Conservation (phyloP, 2,113 vertebrate species). For the Ursus arctos region DNA sequence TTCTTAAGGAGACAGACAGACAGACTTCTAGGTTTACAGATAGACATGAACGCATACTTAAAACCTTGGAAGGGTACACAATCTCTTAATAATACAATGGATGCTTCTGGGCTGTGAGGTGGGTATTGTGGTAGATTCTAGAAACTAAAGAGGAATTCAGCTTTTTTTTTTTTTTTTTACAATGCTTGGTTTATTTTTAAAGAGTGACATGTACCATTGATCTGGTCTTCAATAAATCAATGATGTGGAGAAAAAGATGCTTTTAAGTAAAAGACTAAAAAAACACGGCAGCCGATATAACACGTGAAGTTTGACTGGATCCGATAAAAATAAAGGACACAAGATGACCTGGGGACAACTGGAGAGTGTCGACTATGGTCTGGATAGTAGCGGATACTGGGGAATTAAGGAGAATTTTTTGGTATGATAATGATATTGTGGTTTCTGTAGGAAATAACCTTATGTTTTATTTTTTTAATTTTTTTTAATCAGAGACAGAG, state of each 20-base stretch:
- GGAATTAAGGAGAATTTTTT: background rate
- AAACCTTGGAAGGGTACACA: background rate
- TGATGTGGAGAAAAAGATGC: background rate
- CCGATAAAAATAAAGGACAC: background rate
- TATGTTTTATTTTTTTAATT: background rate
- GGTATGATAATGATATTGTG: background rate
- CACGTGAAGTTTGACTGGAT: background rate
- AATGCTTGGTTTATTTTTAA: background rate
- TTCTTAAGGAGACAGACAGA: background rate
- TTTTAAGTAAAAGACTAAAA: background rate
- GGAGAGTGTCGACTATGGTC: background rate
- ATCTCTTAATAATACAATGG: background rate
- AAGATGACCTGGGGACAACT: too few relatives aligned
- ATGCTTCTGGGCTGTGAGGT: background rate
- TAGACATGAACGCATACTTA: background rate
- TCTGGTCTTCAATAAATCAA: background rate
- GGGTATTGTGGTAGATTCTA: background rate
- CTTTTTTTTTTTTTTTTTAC: background rate
- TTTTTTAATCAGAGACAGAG: too few relatives aligned
- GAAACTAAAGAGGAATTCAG: background rate
- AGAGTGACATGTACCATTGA: background rate
- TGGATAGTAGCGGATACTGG: background rate
- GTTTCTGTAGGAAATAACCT: background rate
- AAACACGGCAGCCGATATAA: too few relatives aligned
- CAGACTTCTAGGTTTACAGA: background rate